phyloP scores from a whole-genome alignment of 1,140 invertebrate species.

The Holotrichia oblita region DNA sequence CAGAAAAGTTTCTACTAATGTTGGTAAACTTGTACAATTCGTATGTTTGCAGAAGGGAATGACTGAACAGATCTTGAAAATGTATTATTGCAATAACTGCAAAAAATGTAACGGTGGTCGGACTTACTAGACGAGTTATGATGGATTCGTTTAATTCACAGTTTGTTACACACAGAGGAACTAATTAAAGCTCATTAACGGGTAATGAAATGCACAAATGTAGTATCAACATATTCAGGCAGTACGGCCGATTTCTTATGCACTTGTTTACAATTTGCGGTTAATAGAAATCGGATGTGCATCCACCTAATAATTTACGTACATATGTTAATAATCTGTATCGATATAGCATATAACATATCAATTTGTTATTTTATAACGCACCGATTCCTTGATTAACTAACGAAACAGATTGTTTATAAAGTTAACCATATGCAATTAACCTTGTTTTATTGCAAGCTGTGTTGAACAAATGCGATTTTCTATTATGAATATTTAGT shows the following conservation, averaged over 20 bases:
- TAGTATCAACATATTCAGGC: background rate
- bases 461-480: background rate
- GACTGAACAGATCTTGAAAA: background rate
- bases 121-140: background rate
- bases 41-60: too few relatives aligned
- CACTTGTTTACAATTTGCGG: background rate
- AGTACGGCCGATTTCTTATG: background rate
- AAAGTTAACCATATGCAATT: background rate
- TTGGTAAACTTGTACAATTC: too few relatives aligned
- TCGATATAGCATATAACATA: background rate
- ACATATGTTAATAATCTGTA: background rate
- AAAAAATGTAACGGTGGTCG: background rate
- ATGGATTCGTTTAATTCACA: conserved; percentile 28
- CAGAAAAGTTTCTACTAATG: too few relatives aligned
- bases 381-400: background rate
- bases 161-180: conserved; percentile 31
- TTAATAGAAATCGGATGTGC: background rate
- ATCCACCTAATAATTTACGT: background rate
- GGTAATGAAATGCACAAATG: background rate
- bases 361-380: background rate
- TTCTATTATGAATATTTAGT: background rate
- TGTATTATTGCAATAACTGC: background rate
- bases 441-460: background rate
- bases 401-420: background rate
- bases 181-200: conserved; percentile 3